Evolutionary conservation across 2,888 invertebrate genomes (phyloP), one percentile per base, ranked within the genome.

Genomic region (Odontomyia ornata): DNA sequence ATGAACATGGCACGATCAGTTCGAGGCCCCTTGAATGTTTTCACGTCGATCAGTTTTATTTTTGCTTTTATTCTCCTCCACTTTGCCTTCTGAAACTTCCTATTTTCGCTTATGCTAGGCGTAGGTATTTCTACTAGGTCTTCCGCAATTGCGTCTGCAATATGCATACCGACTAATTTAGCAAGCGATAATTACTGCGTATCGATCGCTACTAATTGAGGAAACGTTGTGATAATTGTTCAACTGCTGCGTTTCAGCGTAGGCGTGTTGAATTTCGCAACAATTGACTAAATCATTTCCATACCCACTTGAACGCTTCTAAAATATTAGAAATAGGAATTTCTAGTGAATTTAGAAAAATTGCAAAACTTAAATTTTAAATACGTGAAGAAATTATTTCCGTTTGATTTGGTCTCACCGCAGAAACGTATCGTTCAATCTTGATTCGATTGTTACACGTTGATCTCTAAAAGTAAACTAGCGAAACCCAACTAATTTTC

Each of bases 1-100:
- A 64, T 75, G 75, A 75, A 75, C 46, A 75, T 15, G 60, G 36
- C 62, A 75, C 75, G 75, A 75, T 75, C 75, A 28, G 21, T 36
- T 62, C 43, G 43, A 43, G 62, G 28, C 21, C 7, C 13, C 62
- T 18, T 15, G 23, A 75, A 47, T 62, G 18, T 64, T 75, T 62
- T 27, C 36, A 11, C n/a, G 73, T 73, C 60, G 73, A 73, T 60
- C 18, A 15, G 25, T 72, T 30, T 30, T 21, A 36, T 9, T 3
- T 36, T 36, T 9, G 3, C 36, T 9, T 36, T 36, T 36, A 5
- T n/a, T n/a, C n/a, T 36, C 5, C 36, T 36, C 9, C 36, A 9
- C 36, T 9, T 36, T 30, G 5, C 43, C 60, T 27, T 7, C 43
- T 36, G 18, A 15, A 15, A 21, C 73, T 60, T 73, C 57, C 60